Percentiles rank a stretch among this genome's conserved stretches.
Conservation (phyloP, 2,888 invertebrate genomes). For the Diaphora mendica region DNA sequence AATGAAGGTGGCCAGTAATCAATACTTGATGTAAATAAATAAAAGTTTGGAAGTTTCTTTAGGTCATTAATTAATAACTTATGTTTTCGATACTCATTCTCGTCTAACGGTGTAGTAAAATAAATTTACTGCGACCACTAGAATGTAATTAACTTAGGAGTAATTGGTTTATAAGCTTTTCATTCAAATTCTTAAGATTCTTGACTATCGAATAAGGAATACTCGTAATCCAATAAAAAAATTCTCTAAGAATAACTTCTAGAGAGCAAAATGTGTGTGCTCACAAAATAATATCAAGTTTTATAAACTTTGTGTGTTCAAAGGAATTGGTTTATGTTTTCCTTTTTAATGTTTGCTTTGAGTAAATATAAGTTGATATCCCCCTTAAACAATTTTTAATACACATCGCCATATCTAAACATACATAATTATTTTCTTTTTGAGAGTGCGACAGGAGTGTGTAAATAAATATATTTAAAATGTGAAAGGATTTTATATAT, state of each 20-base stretch:
- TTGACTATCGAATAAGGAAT: not conserved
- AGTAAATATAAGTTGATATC: constrained; percentile 3
- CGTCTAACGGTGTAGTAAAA: not conserved
- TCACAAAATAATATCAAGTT: constrained; percentile 2
- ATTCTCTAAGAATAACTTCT: not conserved
- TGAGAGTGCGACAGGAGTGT: not conserved
- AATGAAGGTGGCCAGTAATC: too few relatives aligned
- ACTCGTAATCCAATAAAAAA: not conserved
- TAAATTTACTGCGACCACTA: not conserved
- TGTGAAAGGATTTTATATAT: not conserved
- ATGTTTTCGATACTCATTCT: not conserved
- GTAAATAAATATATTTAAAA: not conserved
- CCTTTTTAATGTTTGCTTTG: not conserved
- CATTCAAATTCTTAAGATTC: not conserved
- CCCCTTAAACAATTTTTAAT: not conserved
- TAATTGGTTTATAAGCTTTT: not conserved
- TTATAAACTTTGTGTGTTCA: constrained; percentile 5
- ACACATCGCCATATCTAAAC: not conserved
- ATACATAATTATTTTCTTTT: not conserved
- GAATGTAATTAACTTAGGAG: not conserved
- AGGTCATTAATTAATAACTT: not conserved
- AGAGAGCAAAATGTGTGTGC: not conserved
- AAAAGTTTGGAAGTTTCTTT: not conserved
- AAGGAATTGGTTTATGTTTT: not conserved
- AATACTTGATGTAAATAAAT: not conserved